Evolutionary conservation across 2,888 invertebrate species (phyloP).

Genomic region (Pocota personata): DNA sequence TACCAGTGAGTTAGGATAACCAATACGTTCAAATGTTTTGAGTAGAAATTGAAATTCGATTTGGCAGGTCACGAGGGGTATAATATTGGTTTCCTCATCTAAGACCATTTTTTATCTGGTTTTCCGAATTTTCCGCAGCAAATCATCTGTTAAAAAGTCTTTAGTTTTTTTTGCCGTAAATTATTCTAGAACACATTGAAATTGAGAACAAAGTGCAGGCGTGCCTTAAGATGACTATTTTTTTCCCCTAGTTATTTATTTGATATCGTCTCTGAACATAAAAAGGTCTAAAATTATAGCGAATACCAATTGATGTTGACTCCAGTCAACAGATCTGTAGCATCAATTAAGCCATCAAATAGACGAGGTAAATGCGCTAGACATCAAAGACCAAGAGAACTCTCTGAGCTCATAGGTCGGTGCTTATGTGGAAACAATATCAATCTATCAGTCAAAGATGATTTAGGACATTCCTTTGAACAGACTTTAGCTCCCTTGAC

Average conservation of each 20-base stretch:
- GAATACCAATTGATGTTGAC: constrained; percentile 36
- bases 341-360: constrained; percentile 52
- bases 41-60: not conserved
- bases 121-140: no score
- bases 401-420: constrained; percentile 5
- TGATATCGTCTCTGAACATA: not conserved
- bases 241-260: not conserved
- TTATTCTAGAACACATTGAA: not conserved
- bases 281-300: constrained; percentile 11
- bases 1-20: not conserved
- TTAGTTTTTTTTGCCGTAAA: not conserved
- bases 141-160: no score
- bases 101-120: no score
- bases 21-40: not conserved
- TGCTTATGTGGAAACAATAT: constrained; percentile 42
- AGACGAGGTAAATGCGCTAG: not conserved
- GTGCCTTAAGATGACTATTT: not conserved
- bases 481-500: not conserved
- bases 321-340: constrained; percentile 41
- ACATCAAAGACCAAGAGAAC: constrained; percentile 24
- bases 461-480: constrained; percentile 49
- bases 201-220: not conserved
- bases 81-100: no score
- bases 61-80: no score
- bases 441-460: constrained; percentile 47